Evolutionary conservation across 2,888 invertebrate species (phyloP), one percentile per base, ranked within the genome.

Genomic region (Coenonympha arcania): DNA sequence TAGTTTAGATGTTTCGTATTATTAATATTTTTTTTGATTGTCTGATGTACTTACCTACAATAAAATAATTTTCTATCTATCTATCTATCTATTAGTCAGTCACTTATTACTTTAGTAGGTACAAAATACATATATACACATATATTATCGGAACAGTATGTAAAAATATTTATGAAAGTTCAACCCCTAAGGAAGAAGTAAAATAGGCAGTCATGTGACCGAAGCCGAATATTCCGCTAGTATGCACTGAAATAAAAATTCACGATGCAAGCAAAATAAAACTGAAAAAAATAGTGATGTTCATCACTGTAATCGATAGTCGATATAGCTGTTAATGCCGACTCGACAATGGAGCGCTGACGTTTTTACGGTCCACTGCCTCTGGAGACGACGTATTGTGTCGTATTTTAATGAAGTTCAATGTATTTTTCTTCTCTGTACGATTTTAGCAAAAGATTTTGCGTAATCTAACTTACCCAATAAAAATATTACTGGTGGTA

Each of bases 281-380:
- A 44, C 47, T 48, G 45, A 47, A 55, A 53, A 49, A 54, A 52
- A 48, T 48, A 62, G 62, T 62, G 61, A 62, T 58, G 62, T 57
- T 51, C 60, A 55, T 52, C 61, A 52, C 33, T 52, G 58, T 65
- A 62, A 66, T 69, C 71, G 68, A 69, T 61, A 60, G 59, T 68
- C 66, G 66, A 68, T 66, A 66, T 57, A 60, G 56, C 50, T 43
- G 54, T 58, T n/a, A 55, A 58, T 56, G 57, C 49, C 49, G 55
- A 46, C 47, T 56, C 54, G 48, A 69, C 68, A 69, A 67, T 62
- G 56, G 64, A 40, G 55, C 53, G 56, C 43, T 61, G 66, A 66
- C 65, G 60, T 59, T 65, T 70, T 70, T 70, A 70, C 63, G 70
- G 66, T 55, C 61, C 33, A 41, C 50, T 58, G 48, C 52, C 47